Conservation (phyloP, 1,140 invertebrate species). For the silkworm (Bombyx mori) region ASM3026992v2 NC_085131.1:4006501-4007000, state of each 20-base stretch:
- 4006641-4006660: constrained; percentile 77
- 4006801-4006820: too few species aligned
- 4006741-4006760: not conserved
- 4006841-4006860: too few species aligned
- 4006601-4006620: constrained; percentile 97
- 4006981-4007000: too few species aligned
- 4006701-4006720: constrained; percentile 53
- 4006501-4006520: constrained; percentile 77
- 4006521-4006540: constrained; percentile 98
- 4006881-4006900: too few species aligned
- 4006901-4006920: too few species aligned
- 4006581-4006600: constrained; percentile 98
- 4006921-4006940: too few species aligned
- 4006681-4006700: constrained; percentile 69
- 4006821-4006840: too few species aligned
- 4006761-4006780: not conserved
- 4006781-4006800: not conserved
- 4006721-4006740: constrained; percentile 1
- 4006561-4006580: constrained; percentile 98
- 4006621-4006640: constrained; percentile 97
- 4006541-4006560: constrained; percentile 98
- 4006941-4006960: too few species aligned
- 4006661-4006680: constrained; percentile 36
- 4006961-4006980: too few species aligned
- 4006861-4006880: too few species aligned